A percentile compares a stretch with the other conserved stretches of the same genome.
phyloP scores from a whole-genome alignment of 2,113 vertebrate species.

The Puma concolor region DNA sequence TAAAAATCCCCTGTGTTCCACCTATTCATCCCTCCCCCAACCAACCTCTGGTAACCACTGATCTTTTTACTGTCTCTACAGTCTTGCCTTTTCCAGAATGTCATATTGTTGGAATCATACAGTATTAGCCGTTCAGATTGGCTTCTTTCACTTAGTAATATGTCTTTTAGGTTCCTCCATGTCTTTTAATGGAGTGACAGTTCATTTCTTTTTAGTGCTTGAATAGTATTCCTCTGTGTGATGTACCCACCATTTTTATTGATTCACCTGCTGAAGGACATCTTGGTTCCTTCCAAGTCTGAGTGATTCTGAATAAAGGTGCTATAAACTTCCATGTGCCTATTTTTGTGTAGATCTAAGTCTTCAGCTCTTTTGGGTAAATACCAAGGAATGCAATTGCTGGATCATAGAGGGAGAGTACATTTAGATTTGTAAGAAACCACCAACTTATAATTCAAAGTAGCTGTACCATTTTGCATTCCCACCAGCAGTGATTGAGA shows the following conservation, averaged over 20 bases:
- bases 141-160: not conserved
- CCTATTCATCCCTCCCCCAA: not conserved
- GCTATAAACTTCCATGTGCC: not conserved
- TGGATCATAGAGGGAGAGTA: not conserved
- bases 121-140: not conserved
- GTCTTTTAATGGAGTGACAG: not conserved
- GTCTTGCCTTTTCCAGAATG: not conserved
- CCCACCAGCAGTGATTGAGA: not conserved
- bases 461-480: not conserved
- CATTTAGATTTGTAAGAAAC: not conserved
- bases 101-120: not conserved
- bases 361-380: not conserved
- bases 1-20: not conserved
- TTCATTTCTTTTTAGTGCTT: not conserved
- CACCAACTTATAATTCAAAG: not conserved
- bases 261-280: not conserved
- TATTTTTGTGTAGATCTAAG: not conserved
- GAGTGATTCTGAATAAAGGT: not conserved
- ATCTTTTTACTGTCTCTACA: not conserved
- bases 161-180: not conserved
- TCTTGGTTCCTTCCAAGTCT: not conserved
- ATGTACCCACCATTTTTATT: not conserved
- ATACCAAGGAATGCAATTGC: not conserved
- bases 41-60: not conserved
- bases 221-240: not conserved